Evolutionary conservation across 2,797 vertebrate genomes (phyloP), one percentile per base, ranked within the genome.

Genomic region (Austrolebias charrua): DNA sequence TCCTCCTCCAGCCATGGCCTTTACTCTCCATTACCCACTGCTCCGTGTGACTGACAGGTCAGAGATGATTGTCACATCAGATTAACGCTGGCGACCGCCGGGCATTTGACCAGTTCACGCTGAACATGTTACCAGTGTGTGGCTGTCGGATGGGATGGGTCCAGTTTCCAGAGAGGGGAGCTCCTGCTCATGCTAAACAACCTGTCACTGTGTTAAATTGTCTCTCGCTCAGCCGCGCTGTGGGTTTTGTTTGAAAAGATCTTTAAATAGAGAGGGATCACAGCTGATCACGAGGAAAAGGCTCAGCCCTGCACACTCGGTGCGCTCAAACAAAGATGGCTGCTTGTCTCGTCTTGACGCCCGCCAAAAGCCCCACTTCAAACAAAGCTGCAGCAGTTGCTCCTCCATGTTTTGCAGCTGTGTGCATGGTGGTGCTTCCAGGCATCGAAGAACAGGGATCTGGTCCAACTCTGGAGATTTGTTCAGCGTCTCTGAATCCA

Each of bases 1-100:
- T 28, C 31, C 18, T 5, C 54, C 1, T 1, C 55, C 70, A 60
- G 62, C 66, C 49, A 19, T 63, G 69, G 75, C 75, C 69, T 73
- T 86, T 71, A 67, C 54, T 84, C 63, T 60, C 55, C 56, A 79
- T 78, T 86, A 82, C 60, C 70, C 66, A 55, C 67, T 35, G 19
- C 48, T 59, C 60, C 20, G 48, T 53, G 20, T 81, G 76, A 86
- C 59, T 50, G 71, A 69, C 80, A 80, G 63, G 64, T 73, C 55
- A 63, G 55, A 81, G 60, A 72, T 78, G 73, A 85, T 60, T 86
- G 88, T 89, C 86, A 73, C 65, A 58, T 87, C 73, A 71, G 44
- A 81, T 90, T 83, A 84, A 61, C 31, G 31, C 69, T 54, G 50
- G 43, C 51, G 55, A 77, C 71, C 66, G 40, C 40, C 60, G 63